These are phyloP conservation scores for Batillaria attramentaria DNA, from an alignment of 1,140 invertebrate genomes.

Conservation along the genomic window DNA sequence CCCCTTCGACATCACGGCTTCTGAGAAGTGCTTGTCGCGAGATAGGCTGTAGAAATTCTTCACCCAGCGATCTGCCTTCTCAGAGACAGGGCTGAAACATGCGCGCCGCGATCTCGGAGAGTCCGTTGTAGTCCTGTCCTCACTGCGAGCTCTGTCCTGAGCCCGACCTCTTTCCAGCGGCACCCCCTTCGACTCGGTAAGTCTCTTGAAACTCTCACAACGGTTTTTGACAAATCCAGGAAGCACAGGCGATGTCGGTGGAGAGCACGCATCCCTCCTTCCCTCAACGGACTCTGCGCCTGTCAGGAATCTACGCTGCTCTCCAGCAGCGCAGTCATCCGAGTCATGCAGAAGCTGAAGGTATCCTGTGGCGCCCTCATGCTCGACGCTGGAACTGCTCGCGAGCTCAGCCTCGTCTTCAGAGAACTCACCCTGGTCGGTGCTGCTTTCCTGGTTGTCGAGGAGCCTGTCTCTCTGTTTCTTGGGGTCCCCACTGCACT, in stretches of 20 bases:
- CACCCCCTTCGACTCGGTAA: constrained; percentile 19
- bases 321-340: constrained; percentile 16
- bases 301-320: constrained; percentile 17
- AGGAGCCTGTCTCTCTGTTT: constrained; percentile 1
- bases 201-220: constrained; percentile 41
- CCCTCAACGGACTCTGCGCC: constrained; percentile 3
- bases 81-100: constrained; percentile 14
- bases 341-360: background rate
- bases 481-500: background rate
- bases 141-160: constrained; percentile 2
- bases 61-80: constrained; percentile 26
- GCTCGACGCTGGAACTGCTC: background rate
- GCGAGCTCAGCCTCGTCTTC: constrained; percentile 25
- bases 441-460: constrained; percentile 10
- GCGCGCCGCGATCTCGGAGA: constrained; percentile 8
- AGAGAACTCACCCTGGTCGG: constrained; percentile 23
- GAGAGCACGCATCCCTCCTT: constrained; percentile 31
- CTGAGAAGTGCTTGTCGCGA: constrained; percentile 46
- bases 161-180: background rate
- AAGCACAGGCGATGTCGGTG: constrained; percentile 41
- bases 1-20: constrained; percentile 53
- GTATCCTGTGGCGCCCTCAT: constrained; percentile 8
- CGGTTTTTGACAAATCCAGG: constrained; percentile 45
- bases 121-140: constrained; percentile 15
- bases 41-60: constrained; percentile 42